phyloP scores from a whole-genome alignment of 2,888 invertebrate species.

The Tortrix viridana region DNA sequence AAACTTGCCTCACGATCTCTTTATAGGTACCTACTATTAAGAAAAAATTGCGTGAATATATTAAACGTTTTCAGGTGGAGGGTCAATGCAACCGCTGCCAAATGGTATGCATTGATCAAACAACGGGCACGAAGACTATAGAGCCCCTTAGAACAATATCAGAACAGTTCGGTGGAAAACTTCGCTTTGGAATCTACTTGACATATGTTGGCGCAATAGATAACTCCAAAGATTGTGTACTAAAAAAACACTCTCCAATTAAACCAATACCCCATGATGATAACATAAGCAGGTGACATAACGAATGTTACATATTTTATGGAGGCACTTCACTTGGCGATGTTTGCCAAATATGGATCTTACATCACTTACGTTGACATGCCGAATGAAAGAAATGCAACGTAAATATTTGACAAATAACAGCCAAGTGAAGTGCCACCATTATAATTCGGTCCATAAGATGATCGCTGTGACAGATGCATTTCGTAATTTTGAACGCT shows the following conservation, averaged over 20 bases:
- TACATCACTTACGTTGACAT: no score
- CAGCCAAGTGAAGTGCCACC: no score
- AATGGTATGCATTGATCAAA: constrained; percentile 97
- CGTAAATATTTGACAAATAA: no score
- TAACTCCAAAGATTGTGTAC: constrained; percentile 53
- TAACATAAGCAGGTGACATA: constrained; percentile 64
- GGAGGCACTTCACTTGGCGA: no score
- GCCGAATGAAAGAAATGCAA: no score
- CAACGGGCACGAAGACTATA: constrained; percentile 90
- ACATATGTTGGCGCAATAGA: constrained; percentile 69
- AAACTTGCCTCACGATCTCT: no score
- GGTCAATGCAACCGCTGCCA: constrained; percentile 95
- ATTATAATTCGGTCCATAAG: no score
- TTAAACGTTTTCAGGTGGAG: constrained; percentile 83
- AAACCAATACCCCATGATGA: constrained; percentile 59
- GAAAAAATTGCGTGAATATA: background rate
- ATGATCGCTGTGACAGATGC: no score
- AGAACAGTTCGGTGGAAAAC: constrained; percentile 89
- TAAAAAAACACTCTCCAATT: constrained; percentile 56
- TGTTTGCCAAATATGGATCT: no score
- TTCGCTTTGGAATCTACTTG: constrained; percentile 92
- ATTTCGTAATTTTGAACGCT: no score
- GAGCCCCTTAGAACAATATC: constrained; percentile 92
- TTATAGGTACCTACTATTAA: background rate
- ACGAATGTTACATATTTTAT: background rate